Evolutionary conservation across 1,140 invertebrate species (phyloP), one percentile per base, ranked within the genome.

Genomic region (Harpegnathos saltator): DNA sequence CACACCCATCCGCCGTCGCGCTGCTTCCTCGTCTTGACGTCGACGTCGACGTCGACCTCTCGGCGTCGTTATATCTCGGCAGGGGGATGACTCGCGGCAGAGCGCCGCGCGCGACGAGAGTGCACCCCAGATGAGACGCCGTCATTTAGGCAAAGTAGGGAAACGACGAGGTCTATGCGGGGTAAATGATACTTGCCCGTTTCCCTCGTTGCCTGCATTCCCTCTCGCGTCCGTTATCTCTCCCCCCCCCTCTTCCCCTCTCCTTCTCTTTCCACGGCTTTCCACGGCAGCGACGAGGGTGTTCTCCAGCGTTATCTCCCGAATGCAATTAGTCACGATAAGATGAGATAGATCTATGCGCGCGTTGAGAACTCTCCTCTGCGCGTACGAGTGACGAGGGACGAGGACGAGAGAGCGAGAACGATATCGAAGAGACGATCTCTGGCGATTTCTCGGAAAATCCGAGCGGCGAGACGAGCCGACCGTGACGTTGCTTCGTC

Each of bases 51-150:
- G 65, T 71, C 71, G 69, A 66, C 81, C 44, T 84, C 75, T 71
- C 75, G 65, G 65, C 73, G 63, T 86, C 85, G 66, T 86, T 86
- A 85, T 52, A 56, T 66, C 54, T 85, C 66, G 52, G 56, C 33
- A 54, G 38, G 69, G 54, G 80, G 73, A 44, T 75, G 52, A 86
- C 72, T 85, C 66, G 22, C 48, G n/a, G n/a, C n/a, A n/a, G n/a
- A 11, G 56, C 48, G 65, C n/a, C 22, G 54, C 48, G 62, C 19
- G 7, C 68, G 77, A 24, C 68, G 85, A 58, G 50, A 62, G 52
- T 59, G 65, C 52, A 19, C 62, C 44, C 12, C 56, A 80, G 56
- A 86, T 48, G 83, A 85, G 66, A 82, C 66, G 58, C 65, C 71
- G 71, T 69, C 63, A 73, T 59, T 84, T 61, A 68, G 15, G 62